Conservation (phyloP, 2,888 invertebrate genomes). For the Chrysina gloriosa region DNA sequence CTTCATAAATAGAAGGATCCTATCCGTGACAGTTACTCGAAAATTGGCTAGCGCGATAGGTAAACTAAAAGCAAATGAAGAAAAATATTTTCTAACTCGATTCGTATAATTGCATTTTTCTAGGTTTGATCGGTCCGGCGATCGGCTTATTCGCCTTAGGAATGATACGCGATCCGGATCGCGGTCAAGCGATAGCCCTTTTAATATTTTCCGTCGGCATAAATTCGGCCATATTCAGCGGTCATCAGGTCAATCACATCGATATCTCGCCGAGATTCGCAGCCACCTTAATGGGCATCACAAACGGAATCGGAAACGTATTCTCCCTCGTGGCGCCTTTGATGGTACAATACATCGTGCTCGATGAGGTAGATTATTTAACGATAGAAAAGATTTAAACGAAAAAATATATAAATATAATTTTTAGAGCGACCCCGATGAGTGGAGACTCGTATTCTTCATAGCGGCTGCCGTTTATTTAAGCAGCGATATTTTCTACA, state of each 20-base stretch:
- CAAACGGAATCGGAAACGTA: conserved; percentile 81
- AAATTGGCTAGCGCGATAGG: conserved; percentile 75
- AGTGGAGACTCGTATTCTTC: conserved; percentile 83
- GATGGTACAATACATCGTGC: conserved; percentile 76
- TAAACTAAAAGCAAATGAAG: conserved; percentile 19
- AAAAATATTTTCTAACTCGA: background rate
- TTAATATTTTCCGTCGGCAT: conserved; percentile 79
- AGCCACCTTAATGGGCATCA: conserved; percentile 87
- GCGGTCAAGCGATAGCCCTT: conserved; percentile 72
- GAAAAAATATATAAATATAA: too few species aligned
- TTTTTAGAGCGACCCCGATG: conserved; percentile 71
- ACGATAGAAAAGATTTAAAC: too few species aligned
- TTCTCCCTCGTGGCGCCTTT: conserved; percentile 85
- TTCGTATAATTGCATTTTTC: background rate
- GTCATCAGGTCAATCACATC: conserved; percentile 83
- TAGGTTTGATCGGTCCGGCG: conserved; percentile 78
- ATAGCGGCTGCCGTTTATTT: conserved; percentile 78
- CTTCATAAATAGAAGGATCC: conserved; percentile 67
- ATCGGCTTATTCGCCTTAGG: conserved; percentile 73
- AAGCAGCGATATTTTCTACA: conserved; percentile 75
- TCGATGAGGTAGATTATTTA: conserved; percentile 69
- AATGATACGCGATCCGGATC: conserved; percentile 68
- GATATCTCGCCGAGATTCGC: conserved; percentile 88
- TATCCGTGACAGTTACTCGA: conserved; percentile 69
- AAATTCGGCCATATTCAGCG: conserved; percentile 80